Percentiles rank a stretch among this genome's conserved stretches.
Evolutionary conservation across 2,888 invertebrate species (phyloP).

Genomic region (Melolontha melolontha): DNA sequence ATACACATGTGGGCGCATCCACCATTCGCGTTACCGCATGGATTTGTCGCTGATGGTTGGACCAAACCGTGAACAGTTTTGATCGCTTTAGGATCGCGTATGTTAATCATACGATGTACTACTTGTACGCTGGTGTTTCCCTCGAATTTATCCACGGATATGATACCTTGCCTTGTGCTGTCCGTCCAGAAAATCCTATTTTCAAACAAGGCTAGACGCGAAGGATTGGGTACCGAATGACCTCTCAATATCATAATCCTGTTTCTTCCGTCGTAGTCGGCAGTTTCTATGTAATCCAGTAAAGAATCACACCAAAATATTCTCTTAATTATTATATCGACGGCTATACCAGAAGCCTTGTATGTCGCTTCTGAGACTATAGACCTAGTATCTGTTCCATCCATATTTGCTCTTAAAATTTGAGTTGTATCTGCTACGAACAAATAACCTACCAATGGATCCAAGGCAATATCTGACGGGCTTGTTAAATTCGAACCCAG

Average conservation of each 20-base stretch:
- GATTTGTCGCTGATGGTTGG: slow-evolving; percentile 80
- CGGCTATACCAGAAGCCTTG: slow-evolving; percentile 91
- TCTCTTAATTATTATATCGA: slow-evolving; percentile 89
- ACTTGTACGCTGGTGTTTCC: slow-evolving; percentile 83
- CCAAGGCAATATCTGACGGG: slow-evolving; percentile 92
- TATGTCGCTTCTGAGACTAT: slow-evolving; percentile 94
- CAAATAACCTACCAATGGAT: slow-evolving; percentile 90
- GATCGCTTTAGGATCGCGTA: slow-evolving; percentile 85
- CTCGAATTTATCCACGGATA: slow-evolving; percentile 88
- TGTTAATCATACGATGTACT: slow-evolving; percentile 83
- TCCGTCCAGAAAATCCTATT: slow-evolving; percentile 93
- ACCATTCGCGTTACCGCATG: slow-evolving; percentile 89
- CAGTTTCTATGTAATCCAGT: slow-evolving; percentile 94
- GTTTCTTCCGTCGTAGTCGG: slow-evolving; percentile 90
- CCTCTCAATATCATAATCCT: slow-evolving; percentile 85
- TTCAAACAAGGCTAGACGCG: slow-evolving; percentile 86
- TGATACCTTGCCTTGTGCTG: slow-evolving; percentile 88
- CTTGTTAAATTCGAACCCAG: slow-evolving; percentile 91
- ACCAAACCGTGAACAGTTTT: slow-evolving; percentile 84
- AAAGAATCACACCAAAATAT: slow-evolving; percentile 98
- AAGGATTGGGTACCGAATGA: slow-evolving; percentile 87
- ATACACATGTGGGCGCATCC: slow-evolving; percentile 96
- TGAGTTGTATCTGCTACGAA: slow-evolving; percentile 89
- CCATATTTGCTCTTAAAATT: slow-evolving; percentile 91
- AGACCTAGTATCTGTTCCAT: slow-evolving; percentile 85